Conservation (phyloP, 2,888 invertebrate species). For the Nephrocerus scutellatus region DNA sequence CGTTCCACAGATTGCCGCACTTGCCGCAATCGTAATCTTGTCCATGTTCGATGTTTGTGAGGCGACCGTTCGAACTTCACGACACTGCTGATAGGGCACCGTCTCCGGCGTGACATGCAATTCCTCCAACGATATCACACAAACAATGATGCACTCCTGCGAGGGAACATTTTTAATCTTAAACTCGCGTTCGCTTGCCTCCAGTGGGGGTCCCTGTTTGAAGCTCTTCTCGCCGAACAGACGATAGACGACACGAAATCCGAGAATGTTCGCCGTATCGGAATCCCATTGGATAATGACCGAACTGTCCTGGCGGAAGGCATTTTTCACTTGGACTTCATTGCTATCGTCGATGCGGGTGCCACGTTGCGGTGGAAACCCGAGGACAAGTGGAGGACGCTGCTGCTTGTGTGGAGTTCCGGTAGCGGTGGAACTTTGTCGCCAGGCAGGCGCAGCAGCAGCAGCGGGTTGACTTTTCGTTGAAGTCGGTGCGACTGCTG, state of each 20-base stretch:
- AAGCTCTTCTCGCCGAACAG: constrained; percentile 85
- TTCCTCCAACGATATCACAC: constrained; percentile 85
- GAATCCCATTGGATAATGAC: constrained; percentile 91
- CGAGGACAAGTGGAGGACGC: constrained; percentile 66
- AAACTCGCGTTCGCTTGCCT: constrained; percentile 83
- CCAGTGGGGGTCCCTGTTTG: constrained; percentile 82
- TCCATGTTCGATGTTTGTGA: constrained; percentile 85
- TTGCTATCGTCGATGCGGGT: constrained; percentile 60
- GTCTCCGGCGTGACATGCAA: constrained; percentile 79
- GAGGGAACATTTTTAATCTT: constrained; percentile 88
- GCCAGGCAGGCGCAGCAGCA: constrained; percentile 30
- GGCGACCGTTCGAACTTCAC: constrained; percentile 79
- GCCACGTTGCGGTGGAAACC: constrained; percentile 59
- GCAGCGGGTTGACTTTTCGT: constrained; percentile 14
- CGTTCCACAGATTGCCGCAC: constrained; percentile 87
- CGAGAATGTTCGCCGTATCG: constrained; percentile 77
- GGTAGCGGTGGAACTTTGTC: constrained; percentile 23
- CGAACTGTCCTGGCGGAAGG: constrained; percentile 73
- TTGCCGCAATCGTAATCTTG: constrained; percentile 89
- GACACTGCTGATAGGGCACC: constrained; percentile 78
- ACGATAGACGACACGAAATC: constrained; percentile 81
- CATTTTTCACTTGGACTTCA: constrained; percentile 78
- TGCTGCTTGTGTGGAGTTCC: constrained; percentile 48
- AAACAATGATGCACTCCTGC: constrained; percentile 90
- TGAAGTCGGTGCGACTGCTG: constrained; percentile 37